Evolutionary conservation across 2,113 vertebrate species (phyloP).

Genomic region (Gnathonemus longibarbis): DNA sequence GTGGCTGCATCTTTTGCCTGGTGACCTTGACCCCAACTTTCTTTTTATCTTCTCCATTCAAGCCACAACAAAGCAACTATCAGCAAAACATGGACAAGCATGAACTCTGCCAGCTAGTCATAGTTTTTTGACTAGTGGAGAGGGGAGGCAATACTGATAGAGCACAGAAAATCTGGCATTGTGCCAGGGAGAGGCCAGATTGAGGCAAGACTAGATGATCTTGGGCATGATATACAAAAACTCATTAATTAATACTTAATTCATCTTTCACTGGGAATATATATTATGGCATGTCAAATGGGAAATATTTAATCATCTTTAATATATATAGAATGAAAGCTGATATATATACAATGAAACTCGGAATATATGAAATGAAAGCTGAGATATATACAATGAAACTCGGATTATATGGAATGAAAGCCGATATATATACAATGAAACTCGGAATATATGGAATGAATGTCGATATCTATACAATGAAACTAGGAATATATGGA

Average conservation of each 20-base stretch:
- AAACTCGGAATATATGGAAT: too few relatives aligned
- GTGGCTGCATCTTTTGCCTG: slow-evolving; percentile 33
- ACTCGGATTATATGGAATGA: too few relatives aligned
- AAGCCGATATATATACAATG: too few relatives aligned
- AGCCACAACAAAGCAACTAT: slow-evolving; percentile 35
- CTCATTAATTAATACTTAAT: background rate
- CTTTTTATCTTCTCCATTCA: slow-evolving; percentile 7
- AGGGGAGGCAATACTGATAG: slow-evolving; percentile 39
- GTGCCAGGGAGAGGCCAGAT: slow-evolving; percentile 12
- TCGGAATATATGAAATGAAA: too few relatives aligned
- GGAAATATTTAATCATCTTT: too few relatives aligned
- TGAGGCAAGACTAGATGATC: background rate
- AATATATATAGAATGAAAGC: too few relatives aligned
- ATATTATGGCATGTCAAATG: too few relatives aligned
- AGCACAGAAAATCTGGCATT: slow-evolving; percentile 25
- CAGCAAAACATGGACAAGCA: slow-evolving; percentile 40
- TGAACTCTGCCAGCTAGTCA: slow-evolving; percentile 47
- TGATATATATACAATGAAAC: too few relatives aligned
- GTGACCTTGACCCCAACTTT: slow-evolving; percentile 42
- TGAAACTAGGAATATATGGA: too few relatives aligned
- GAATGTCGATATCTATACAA: too few relatives aligned
- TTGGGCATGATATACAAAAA: background rate
- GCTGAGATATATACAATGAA: too few relatives aligned
- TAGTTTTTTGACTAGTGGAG: slow-evolving; percentile 45
- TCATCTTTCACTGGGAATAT: background rate